Percentiles rank a stretch among this genome's conserved stretches.
Evolutionary conservation across 2,113 vertebrate species (phyloP).

Genomic region (Bubo blakistoni): DNA sequence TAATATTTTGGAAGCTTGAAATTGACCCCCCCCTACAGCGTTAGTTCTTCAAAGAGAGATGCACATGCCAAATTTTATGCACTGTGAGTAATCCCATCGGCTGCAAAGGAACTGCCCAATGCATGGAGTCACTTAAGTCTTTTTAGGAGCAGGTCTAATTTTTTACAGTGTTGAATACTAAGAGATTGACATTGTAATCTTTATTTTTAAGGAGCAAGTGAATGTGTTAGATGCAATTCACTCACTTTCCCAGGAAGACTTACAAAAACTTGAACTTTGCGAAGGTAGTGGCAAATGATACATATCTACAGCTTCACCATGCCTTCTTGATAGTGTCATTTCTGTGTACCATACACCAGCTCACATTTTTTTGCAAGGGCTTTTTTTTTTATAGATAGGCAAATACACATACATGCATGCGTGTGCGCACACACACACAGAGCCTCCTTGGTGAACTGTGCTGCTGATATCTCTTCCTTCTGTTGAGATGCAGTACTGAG

Average conservation of each 20-base stretch:
- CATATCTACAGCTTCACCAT: accelerated
- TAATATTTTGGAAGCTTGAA: background rate
- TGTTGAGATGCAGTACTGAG: accelerated
- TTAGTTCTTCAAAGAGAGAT: background rate
- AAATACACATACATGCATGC: background rate
- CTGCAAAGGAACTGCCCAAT: background rate
- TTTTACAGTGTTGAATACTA: background rate
- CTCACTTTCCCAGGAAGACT: background rate
- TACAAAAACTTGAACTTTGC: background rate
- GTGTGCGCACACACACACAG: accelerated
- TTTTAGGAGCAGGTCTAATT: background rate
- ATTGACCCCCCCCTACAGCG: background rate
- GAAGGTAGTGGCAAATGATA: background rate
- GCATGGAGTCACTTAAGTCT: background rate
- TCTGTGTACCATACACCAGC: accelerated
- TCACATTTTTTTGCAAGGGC: background rate
- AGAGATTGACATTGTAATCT: background rate
- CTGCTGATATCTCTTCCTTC: background rate
- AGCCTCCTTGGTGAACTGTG: background rate
- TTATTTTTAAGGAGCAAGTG: background rate
- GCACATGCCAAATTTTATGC: background rate
- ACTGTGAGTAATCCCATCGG: background rate
- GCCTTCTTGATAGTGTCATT: background rate
- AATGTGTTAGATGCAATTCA: background rate
- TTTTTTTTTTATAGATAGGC: background rate